Evolutionary conservation across 53 echinoderm and acorn worm species (phyloP).

Genomic region (Holothuria scabra): DNA sequence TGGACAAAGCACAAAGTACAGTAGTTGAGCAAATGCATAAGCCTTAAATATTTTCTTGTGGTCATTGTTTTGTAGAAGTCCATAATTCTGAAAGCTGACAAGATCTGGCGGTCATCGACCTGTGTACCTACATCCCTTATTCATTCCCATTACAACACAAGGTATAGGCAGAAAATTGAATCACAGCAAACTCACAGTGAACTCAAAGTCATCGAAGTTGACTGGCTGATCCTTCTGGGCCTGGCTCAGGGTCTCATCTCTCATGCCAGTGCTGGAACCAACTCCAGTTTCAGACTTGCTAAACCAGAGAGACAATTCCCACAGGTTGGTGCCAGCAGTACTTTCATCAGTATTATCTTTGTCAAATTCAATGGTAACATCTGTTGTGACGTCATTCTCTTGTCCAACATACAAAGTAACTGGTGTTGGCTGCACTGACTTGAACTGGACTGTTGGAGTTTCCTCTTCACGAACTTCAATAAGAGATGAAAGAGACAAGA

Average conservation of each 20-base stretch:
- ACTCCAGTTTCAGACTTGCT: background rate
- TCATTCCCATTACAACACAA: too few relatives aligned
- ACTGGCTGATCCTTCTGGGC: constrained; percentile 35
- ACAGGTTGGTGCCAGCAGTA: constrained; percentile 8
- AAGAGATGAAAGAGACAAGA: too few relatives aligned
- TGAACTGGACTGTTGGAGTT: constrained; percentile 12
- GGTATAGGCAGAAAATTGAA: too few relatives aligned
- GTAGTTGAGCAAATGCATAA: too few relatives aligned
- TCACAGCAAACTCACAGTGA: constrained; percentile 20
- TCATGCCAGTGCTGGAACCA: constrained; percentile 13
- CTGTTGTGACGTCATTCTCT: constrained; percentile 34
- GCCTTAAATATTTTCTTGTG: too few relatives aligned
- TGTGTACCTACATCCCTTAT: too few relatives aligned
- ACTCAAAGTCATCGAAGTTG: constrained; percentile 34
- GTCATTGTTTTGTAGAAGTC: too few relatives aligned
- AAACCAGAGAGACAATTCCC: constrained; percentile 33
- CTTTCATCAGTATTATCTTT: constrained; percentile 27
- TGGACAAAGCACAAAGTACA: too few relatives aligned
- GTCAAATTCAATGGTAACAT: constrained; percentile 26
- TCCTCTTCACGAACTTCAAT: constrained; percentile 9
- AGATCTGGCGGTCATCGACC: too few relatives aligned
- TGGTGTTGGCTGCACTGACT: constrained; percentile 19
- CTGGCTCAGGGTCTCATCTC: constrained; percentile 33
- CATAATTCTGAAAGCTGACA: too few relatives aligned
- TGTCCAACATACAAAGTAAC: constrained; percentile 28